These are phyloP conservation scores for Pentalonia nigronervosa DNA, from an alignment of 1,140 invertebrate species.

Conservation along the genomic window DNA sequence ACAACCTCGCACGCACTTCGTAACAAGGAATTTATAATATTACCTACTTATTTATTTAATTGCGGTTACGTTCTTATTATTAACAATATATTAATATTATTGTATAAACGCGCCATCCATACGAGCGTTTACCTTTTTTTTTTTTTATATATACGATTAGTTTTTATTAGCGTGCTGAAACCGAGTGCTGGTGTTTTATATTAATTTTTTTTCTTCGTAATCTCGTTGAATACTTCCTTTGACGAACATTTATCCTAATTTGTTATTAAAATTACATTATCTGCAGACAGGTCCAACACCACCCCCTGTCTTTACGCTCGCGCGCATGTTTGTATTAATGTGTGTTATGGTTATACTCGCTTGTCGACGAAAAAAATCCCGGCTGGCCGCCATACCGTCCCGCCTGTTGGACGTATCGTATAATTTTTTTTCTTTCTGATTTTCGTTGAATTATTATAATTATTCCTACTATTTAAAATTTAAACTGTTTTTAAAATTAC, in stretches of 20 bases:
- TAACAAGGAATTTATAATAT: background rate
- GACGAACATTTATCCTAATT: slow-evolving; percentile 5
- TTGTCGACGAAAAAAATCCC: background rate
- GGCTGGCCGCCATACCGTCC: background rate
- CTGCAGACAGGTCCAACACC: background rate
- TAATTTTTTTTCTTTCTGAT: background rate
- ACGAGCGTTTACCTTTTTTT: background rate
- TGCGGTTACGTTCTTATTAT: background rate
- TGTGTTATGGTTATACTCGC: background rate
- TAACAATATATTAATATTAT: background rate
- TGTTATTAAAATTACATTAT: slow-evolving; percentile 7
- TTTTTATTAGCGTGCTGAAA: background rate
- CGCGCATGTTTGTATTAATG: background rate
- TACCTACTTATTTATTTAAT: background rate
- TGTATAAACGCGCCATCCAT: background rate
- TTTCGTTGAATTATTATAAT: background rate
- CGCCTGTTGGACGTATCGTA: background rate
- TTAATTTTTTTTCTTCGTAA: background rate
- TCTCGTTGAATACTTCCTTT: background rate
- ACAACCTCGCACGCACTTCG: background rate
- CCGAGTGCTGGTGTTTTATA: background rate
- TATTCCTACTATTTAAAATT: background rate
- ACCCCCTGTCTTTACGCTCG: background rate
- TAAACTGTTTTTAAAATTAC: background rate
- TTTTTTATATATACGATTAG: background rate